A percentile compares a stretch with the other conserved stretches of the same genome.
These are phyloP conservation scores for Aphidoletes aphidimyza DNA, from an alignment of 2,888 invertebrate genomes.

Conservation along the genomic window DNA sequence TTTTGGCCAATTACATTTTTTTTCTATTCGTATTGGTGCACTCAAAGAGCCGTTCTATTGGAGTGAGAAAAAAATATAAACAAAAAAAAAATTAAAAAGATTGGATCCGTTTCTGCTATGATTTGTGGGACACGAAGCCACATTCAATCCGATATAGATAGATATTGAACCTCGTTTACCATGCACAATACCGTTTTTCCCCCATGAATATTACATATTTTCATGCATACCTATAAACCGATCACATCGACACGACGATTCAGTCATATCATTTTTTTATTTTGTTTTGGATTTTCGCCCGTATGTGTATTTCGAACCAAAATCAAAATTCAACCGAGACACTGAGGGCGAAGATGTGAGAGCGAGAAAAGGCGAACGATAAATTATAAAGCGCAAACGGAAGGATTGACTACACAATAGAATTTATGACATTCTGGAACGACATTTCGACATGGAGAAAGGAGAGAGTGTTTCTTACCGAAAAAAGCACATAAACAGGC, in stretches of 20 bases:
- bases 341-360: neutral
- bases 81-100: no score
- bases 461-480: neutral
- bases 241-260: neutral
- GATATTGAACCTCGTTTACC: no score
- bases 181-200: no score
- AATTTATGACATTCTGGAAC: conserved; percentile 29
- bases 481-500: neutral
- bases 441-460: neutral
- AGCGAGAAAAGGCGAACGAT: neutral
- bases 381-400: conserved; percentile 6
- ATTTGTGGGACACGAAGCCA: no score
- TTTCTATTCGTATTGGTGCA: no score
- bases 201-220: conserved; percentile 28
- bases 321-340: no score
- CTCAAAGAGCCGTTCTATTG: no score
- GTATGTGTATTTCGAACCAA: neutral
- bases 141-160: neutral
- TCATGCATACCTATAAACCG: conserved; percentile 3
- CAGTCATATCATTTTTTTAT: no score
- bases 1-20: no score
- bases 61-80: no score
- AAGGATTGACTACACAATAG: conserved; percentile 18
- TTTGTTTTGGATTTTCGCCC: neutral
- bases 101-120: no score